phyloP scores from a whole-genome alignment of 1,140 invertebrate genomes.

The honey bee (Apis mellifera) region Amel_HAv3.1 CM009945.2:8771501-8772000 shows the following conservation, averaged over 20 bases:
- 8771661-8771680: conserved; percentile 37
- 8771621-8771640: conserved; percentile 55
- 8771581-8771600: conserved; percentile 57
- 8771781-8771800: background rate
- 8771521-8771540: too few relatives aligned
- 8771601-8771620: conserved; percentile 34
- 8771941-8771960: background rate
- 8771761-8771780: conserved; percentile 7
- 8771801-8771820: background rate
- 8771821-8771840: background rate
- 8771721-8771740: background rate
- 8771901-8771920: background rate
- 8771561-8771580: conserved; percentile 33
- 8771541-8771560: background rate
- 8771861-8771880: background rate
- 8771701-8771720: conserved; percentile 28
- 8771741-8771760: background rate
- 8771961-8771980: background rate
- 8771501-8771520: too few relatives aligned
- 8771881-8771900: background rate
- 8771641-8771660: conserved; percentile 52
- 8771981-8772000: background rate
- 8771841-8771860: background rate
- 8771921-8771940: background rate
- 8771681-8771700: background rate